Percentiles rank a stretch among this genome's conserved stretches.
These are phyloP conservation scores for Gasteruption jaculator DNA, from an alignment of 2,888 invertebrate species.

Conservation along the genomic window DNA sequence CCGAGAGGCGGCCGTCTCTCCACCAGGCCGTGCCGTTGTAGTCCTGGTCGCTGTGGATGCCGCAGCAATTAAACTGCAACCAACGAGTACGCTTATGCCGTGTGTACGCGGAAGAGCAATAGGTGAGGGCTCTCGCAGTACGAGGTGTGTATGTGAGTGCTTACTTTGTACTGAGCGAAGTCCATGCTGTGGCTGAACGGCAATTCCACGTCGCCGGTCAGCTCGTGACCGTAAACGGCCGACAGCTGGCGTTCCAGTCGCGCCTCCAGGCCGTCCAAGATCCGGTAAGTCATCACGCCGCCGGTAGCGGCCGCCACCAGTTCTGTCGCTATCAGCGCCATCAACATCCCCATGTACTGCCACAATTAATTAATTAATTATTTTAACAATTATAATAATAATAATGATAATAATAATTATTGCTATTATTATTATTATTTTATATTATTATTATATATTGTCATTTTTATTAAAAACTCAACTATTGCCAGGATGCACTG, in stretches of 20 bases:
- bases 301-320: slow-evolving; percentile 46
- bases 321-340: slow-evolving; percentile 51
- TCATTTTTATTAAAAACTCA: too few relatives aligned
- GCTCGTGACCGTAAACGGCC: slow-evolving; percentile 46
- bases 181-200: slow-evolving; percentile 52
- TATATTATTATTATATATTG: neutral
- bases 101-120: too few relatives aligned
- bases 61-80: slow-evolving; percentile 52
- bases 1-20: slow-evolving; percentile 43
- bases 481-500: slow-evolving; percentile 43
- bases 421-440: too few relatives aligned
- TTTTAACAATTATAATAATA: slow-evolving; percentile 5
- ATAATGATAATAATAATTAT: slow-evolving; percentile 1
- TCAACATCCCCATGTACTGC: slow-evolving; percentile 53
- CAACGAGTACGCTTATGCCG: too few relatives aligned
- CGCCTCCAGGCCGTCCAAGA: slow-evolving; percentile 44
- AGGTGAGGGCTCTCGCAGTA: too few relatives aligned
- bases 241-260: slow-evolving; percentile 43
- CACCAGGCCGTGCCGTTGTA: slow-evolving; percentile 51
- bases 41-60: slow-evolving; percentile 47
- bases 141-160: too few relatives aligned
- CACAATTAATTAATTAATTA: slow-evolving; percentile 10
- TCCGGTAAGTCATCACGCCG: slow-evolving; percentile 48
- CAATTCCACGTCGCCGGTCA: slow-evolving; percentile 40
- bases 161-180: slow-evolving; percentile 52